Evolutionary conservation across 1,140 invertebrate genomes (phyloP).

Genomic region (Harlomillsia oculata): DNA sequence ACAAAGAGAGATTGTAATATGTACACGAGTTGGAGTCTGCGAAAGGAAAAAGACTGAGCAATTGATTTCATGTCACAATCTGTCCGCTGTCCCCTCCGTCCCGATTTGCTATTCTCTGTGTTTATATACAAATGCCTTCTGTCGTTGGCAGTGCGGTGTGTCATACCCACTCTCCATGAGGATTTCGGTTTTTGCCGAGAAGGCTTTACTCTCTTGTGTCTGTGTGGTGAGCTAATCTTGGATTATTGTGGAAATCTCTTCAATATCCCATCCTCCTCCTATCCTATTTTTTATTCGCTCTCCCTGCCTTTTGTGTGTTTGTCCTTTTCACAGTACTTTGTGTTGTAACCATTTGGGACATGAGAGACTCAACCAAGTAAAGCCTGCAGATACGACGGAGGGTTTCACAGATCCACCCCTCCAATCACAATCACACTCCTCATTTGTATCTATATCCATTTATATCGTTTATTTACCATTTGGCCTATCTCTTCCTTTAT

Average conservation of each 20-base stretch:
- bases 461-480: background rate
- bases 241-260: constrained; percentile 23
- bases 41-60: too few relatives aligned
- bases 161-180: background rate
- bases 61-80: too few relatives aligned
- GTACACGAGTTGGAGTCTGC: too few relatives aligned
- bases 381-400: too few relatives aligned
- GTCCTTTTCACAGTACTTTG: background rate
- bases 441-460: constrained; percentile 3
- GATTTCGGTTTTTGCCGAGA: background rate
- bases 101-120: too few relatives aligned
- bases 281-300: constrained; percentile 16
- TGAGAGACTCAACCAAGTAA: background rate
- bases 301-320: background rate
- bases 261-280: constrained; percentile 13
- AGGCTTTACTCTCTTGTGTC: constrained; percentile 5
- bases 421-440: constrained; percentile 11
- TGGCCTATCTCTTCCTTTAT: background rate
- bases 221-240: constrained; percentile 22
- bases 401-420: constrained; percentile 10
- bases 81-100: too few relatives aligned
- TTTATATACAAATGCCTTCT: too few relatives aligned
- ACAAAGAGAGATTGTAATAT: too few relatives aligned
- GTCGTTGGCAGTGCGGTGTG: too few relatives aligned
- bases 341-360: background rate